These are phyloP conservation scores for Mus caroli DNA, from an alignment of 2,797 vertebrate species.

Conservation along the genomic window DNA sequence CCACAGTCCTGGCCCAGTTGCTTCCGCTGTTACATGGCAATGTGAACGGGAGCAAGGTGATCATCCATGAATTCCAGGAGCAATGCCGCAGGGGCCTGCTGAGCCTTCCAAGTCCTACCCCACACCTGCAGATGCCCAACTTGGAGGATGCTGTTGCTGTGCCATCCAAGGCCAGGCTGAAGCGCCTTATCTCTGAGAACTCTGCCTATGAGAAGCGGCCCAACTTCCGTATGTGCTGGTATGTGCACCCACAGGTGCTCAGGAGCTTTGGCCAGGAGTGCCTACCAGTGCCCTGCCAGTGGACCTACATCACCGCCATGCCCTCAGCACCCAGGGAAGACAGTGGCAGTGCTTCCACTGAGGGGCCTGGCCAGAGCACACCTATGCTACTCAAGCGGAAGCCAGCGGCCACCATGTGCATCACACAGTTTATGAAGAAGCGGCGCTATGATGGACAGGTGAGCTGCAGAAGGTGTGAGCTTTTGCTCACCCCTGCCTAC, in stretches of 20 bases:
- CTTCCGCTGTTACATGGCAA: conserved; percentile 97
- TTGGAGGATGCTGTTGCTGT: conserved; percentile 84
- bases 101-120: conserved; percentile 74
- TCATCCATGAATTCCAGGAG: conserved; percentile 97
- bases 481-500: not conserved
- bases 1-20: conserved; percentile 93
- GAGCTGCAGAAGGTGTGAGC: conserved; percentile 47
- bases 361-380: conserved; percentile 57
- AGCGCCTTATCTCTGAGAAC: conserved; percentile 94
- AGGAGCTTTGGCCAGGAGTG: conserved; percentile 90
- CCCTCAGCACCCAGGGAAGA: conserved; percentile 89
- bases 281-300: conserved; percentile 96
- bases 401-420: conserved; percentile 94
- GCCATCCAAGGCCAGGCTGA: conserved; percentile 95
- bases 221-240: conserved; percentile 95
- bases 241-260: conserved; percentile 94
- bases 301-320: conserved; percentile 95
- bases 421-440: conserved; percentile 98
- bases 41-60: conserved; percentile 94
- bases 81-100: conserved; percentile 91
- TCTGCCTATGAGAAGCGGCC: conserved; percentile 97
- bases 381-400: conserved; percentile 91
- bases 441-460: conserved; percentile 92
- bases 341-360: not conserved
- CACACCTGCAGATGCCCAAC: not conserved